phyloP scores from a whole-genome alignment of 2,888 invertebrate species.

The Microctonus brassicae region DNA sequence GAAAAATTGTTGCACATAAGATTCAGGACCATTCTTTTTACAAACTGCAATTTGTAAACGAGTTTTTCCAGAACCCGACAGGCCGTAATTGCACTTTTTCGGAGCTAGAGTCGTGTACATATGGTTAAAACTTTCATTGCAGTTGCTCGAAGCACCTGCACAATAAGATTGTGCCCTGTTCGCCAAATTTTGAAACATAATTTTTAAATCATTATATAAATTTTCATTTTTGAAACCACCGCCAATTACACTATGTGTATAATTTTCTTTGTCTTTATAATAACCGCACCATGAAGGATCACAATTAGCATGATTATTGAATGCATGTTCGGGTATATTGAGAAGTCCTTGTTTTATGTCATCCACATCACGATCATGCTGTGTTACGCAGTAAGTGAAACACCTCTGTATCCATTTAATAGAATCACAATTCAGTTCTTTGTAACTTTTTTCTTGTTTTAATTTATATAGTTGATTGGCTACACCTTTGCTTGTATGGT shows the following conservation, averaged over 20 bases:
- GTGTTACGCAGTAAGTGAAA: constrained; percentile 46
- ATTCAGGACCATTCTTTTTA: too few species aligned
- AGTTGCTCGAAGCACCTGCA: too few species aligned
- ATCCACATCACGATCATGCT: constrained; percentile 39
- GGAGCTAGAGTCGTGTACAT: too few species aligned
- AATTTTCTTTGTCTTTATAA: constrained; percentile 24
- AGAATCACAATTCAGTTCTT: constrained; percentile 28
- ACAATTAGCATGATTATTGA: constrained; percentile 42
- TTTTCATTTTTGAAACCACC: constrained; percentile 5
- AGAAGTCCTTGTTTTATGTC: constrained; percentile 35
- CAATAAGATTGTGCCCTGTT: too few species aligned
- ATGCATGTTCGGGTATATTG: constrained; percentile 41
- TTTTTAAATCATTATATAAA: constrained; percentile 18
- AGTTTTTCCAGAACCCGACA: too few species aligned
- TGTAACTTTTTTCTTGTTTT: too few species aligned
- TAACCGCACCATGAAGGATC: constrained; percentile 44
- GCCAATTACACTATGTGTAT: constrained; percentile 20
- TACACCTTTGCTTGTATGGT: not conserved
- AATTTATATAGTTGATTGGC: not conserved
- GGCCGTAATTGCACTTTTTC: too few species aligned
- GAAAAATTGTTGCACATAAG: too few species aligned
- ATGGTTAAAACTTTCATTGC: too few species aligned
- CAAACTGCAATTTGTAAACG: too few species aligned
- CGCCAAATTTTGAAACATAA: constrained; percentile 23
- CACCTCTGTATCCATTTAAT: constrained; percentile 45